Percentiles rank a stretch among this genome's conserved stretches.
These are phyloP conservation scores for Manis javanica DNA, from an alignment of 2,797 vertebrate genomes.

Conservation along the genomic window DNA sequence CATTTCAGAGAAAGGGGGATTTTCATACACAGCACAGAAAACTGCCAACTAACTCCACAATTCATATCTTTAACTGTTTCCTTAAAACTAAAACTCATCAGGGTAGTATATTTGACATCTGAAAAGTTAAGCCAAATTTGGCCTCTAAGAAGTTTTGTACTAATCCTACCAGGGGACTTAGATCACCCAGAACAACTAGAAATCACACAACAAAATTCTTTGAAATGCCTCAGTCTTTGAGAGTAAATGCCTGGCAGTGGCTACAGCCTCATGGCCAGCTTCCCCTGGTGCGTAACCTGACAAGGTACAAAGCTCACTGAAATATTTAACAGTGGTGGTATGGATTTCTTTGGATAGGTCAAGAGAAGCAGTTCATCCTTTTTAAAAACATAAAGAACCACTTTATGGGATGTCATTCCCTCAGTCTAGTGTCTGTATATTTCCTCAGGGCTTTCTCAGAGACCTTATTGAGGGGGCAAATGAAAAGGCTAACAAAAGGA, in stretches of 20 bases:
- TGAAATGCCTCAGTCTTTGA: constrained; percentile 21
- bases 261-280: constrained; percentile 34
- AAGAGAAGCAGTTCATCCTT: constrained; percentile 61
- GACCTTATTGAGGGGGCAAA: constrained; percentile 46
- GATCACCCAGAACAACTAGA: constrained; percentile 23
- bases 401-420: constrained; percentile 56
- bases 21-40: constrained; percentile 74
- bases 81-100: constrained; percentile 44
- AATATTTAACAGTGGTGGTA: constrained; percentile 79
- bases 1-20: constrained; percentile 82
- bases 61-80: constrained; percentile 46
- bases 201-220: constrained; percentile 41
- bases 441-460: constrained; percentile 40
- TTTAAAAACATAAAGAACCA: constrained; percentile 64
- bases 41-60: constrained; percentile 75
- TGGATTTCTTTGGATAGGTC: constrained; percentile 73
- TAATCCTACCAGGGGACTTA: background rate
- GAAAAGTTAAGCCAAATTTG: constrained; percentile 52
- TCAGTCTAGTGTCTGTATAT: constrained; percentile 29
- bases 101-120: background rate
- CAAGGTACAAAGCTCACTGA: constrained; percentile 74
- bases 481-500: constrained; percentile 75
- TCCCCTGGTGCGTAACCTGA: constrained; percentile 74
- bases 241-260: background rate
- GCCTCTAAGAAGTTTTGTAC: background rate